Evolutionary conservation across 2,113 vertebrate genomes (phyloP), one percentile per base, ranked within the genome.

Genomic region (Aphelocoma coerulescens): DNA sequence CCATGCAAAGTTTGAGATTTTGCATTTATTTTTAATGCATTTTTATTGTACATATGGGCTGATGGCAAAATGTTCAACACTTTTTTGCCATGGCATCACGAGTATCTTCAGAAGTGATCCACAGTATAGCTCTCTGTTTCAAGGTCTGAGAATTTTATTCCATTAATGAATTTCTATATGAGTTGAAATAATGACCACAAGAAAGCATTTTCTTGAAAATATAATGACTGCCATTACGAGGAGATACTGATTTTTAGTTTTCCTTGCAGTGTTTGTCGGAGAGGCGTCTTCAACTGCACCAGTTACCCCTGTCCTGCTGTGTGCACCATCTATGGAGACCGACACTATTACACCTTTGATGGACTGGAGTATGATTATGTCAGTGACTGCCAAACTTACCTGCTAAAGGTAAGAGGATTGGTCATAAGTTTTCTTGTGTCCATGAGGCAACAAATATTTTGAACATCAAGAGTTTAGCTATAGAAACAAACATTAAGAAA

Each of bases 341-440:
- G 99, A 30, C 99, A 99, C 92, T 99, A 99, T 95, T 98, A 99
- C 85, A 99, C 99, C 55, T 99, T 99, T 85, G 99, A 99, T 19
- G 99, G 99, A 18, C 77, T 99, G 54, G 99, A 99, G 88, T 99
- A 99, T 85, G 99, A 99, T 94, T 99, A 99, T 89, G 96, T 98
- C 96, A 99, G 99, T 80, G 99, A 99, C 97, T 99, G 99, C 94
- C 99, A 99, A 94, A 98, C 98, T 76, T 99, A 99, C 89, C 96
- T 99, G 91, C 96, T 99, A 71, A 99, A 99, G 98, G 99, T 99
- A 98, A 83, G 97, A 88, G 11, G 10, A 49, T 33, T 88, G 18
- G 22, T 94, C 37, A 9, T 43, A 46, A 26, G 13, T 72, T 77
- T 84, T 39, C 43, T 67, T 66, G 14, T 58, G 16, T 57, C 32